Evolutionary conservation across 1,140 invertebrate species (phyloP).

Genomic region (Coboldia fuscipes): DNA sequence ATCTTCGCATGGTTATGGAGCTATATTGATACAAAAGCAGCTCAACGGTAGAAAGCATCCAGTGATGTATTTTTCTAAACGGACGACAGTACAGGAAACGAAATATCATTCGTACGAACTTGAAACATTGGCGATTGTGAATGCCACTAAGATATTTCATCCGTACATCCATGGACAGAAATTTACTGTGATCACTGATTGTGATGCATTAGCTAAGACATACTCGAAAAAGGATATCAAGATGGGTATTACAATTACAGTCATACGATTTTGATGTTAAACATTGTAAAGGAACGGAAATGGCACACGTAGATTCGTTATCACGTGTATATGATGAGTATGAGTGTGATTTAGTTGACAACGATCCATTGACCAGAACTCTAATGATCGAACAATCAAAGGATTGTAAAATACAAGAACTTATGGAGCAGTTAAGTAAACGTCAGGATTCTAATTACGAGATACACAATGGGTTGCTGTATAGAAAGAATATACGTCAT

Average conservation of each 20-base stretch:
- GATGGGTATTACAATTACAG: constrained; percentile 12
- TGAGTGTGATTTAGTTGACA: constrained; percentile 3
- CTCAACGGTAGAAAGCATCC: constrained; percentile 11
- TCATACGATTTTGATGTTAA: constrained; percentile 4
- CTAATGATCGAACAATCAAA: constrained; percentile 5
- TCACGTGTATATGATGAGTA: constrained; percentile 2
- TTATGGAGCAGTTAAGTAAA: constrained; percentile 2
- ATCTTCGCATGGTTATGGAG: constrained; percentile 9
- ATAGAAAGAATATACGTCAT: constrained; percentile 15
- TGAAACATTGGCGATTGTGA: constrained; percentile 25
- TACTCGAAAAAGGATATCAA: constrained; percentile 18
- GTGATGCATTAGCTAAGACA: constrained; percentile 16
- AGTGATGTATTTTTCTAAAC: constrained; percentile 21
- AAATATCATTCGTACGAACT: constrained; percentile 24
- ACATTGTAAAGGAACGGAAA: constrained; percentile 8
- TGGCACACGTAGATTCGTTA: constrained; percentile 15
- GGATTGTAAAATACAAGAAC: constrained; percentile 3
- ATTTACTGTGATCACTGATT: constrained; percentile 23
- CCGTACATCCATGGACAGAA: constrained; percentile 24
- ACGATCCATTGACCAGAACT: constrained; percentile 4
- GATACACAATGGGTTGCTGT: constrained; percentile 3
- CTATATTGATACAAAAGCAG: constrained; percentile 13
- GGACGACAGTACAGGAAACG: constrained; percentile 18
- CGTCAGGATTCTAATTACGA: constrained; percentile 1
- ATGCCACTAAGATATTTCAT: constrained; percentile 24